Conservation (phyloP, 2,888 invertebrate species). For the Drosophila rubida region DNA sequence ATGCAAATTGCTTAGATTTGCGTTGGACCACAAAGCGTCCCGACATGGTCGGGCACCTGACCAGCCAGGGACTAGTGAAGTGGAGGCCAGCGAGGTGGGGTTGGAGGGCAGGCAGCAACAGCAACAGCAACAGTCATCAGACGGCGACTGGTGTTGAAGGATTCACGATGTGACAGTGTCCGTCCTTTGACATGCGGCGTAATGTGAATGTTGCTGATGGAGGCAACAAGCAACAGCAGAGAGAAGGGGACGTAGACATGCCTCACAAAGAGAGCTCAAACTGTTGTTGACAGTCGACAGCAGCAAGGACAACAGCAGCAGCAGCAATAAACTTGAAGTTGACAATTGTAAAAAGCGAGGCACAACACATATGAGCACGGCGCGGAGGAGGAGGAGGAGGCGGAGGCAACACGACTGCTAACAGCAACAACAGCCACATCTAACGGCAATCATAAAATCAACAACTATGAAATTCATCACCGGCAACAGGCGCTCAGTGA, state of each 20-base stretch:
- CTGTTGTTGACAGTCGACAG: conserved; percentile 68
- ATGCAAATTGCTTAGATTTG: conserved; percentile 77
- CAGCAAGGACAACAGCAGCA: conserved; percentile 61
- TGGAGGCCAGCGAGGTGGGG: background rate
- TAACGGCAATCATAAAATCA: conserved; percentile 82
- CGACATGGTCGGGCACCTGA: conserved; percentile 57
- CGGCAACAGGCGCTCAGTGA: conserved; percentile 57
- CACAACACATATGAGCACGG: conserved; percentile 51
- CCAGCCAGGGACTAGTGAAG: conserved; percentile 20
- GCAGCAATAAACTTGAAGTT: conserved; percentile 75
- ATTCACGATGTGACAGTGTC: conserved; percentile 85
- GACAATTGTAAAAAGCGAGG: conserved; percentile 71
- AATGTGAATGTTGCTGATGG: conserved; percentile 61
- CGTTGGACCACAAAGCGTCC: conserved; percentile 68
- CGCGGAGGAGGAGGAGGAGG: background rate
- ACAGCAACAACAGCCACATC: conserved; percentile 58
- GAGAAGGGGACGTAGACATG: background rate
- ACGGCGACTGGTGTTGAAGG: conserved; percentile 78
- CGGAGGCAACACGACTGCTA: conserved; percentile 55
- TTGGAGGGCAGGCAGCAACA: background rate
- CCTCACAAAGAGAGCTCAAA: conserved; percentile 72
- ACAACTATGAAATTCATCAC: conserved; percentile 84
- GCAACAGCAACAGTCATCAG: conserved; percentile 25
- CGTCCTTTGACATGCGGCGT: conserved; percentile 74
- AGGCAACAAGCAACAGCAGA: conserved; percentile 38